Conservation (phyloP, 1,140 invertebrate genomes). For the Euwallacea fornicatus region DNA sequence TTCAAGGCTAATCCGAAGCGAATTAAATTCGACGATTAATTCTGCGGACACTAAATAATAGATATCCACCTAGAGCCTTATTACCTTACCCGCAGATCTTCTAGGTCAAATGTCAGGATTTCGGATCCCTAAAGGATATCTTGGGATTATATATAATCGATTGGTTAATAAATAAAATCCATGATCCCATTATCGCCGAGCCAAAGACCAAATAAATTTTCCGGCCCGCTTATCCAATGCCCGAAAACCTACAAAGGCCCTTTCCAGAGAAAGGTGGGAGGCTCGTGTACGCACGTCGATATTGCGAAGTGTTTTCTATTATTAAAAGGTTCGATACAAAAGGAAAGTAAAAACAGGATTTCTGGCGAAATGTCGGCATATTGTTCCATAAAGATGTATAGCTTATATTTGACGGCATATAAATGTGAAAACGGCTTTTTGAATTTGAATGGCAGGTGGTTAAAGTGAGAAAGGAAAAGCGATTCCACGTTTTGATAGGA, state of each 20-base stretch:
- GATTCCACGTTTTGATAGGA: too few relatives aligned
- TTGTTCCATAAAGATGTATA: too few relatives aligned
- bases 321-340: slow-evolving; percentile 22
- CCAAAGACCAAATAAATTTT: slow-evolving; percentile 46
- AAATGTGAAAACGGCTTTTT: too few relatives aligned
- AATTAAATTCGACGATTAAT: not conserved
- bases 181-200: slow-evolving; percentile 45
- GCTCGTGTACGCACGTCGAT: slow-evolving; percentile 15
- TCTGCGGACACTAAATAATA: slow-evolving; percentile 5
- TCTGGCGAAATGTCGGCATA: not conserved
- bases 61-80: slow-evolving; percentile 8
- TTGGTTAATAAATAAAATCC: slow-evolving; percentile 47
- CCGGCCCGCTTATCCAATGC: slow-evolving; percentile 36
- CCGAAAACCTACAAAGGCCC: slow-evolving; percentile 40
- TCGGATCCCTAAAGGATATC: slow-evolving; percentile 29
- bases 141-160: slow-evolving; percentile 44
- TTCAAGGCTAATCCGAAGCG: not conserved
- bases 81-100: slow-evolving; percentile 15
- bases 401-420: too few relatives aligned
- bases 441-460: too few relatives aligned
- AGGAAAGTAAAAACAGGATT: slow-evolving; percentile 8
- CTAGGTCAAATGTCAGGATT: slow-evolving; percentile 41
- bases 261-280: slow-evolving; percentile 21
- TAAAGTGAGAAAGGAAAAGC: too few relatives aligned
- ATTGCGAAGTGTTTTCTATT: slow-evolving; percentile 19